Conservation (phyloP, 2,797 vertebrate species). For the Serranus cabrilla region DNA sequence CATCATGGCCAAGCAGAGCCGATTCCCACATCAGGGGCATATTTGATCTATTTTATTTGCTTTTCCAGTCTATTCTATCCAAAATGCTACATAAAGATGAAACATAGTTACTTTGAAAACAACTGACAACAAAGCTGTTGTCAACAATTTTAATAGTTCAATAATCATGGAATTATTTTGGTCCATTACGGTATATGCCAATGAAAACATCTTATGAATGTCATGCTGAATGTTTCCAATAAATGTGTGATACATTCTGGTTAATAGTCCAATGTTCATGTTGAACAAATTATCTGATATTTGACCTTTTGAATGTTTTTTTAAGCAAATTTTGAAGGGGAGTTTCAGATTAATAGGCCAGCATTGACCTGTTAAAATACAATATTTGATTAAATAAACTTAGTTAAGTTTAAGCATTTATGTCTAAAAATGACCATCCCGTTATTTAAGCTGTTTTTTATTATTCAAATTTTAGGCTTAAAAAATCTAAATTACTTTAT, state of each 20-base stretch:
- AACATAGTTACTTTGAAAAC: neutral
- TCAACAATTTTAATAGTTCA: neutral
- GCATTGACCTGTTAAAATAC: too few species aligned
- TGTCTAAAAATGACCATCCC: neutral
- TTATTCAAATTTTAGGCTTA: neutral
- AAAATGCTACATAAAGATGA: neutral
- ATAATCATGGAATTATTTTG: neutral
- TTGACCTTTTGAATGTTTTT: too few species aligned
- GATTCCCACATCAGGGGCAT: neutral
- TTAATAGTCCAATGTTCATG: neutral
- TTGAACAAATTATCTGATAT: neutral
- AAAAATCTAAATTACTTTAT: too few species aligned
- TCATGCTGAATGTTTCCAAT: constrained; percentile 5
- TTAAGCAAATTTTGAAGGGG: too few species aligned
- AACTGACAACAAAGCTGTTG: neutral
- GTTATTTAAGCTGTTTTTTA: neutral
- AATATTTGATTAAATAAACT: too few species aligned
- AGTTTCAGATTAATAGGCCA: too few species aligned
- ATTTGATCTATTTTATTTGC: neutral
- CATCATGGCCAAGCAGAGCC: neutral
- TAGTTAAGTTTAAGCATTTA: too few species aligned
- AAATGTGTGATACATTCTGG: constrained; percentile 14
- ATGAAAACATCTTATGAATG: neutral
- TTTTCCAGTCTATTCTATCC: neutral
- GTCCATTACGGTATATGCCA: neutral